These are phyloP conservation scores for Tragelaphus strepsiceros DNA, from an alignment of 2,113 vertebrate genomes.

Conservation along the genomic window DNA sequence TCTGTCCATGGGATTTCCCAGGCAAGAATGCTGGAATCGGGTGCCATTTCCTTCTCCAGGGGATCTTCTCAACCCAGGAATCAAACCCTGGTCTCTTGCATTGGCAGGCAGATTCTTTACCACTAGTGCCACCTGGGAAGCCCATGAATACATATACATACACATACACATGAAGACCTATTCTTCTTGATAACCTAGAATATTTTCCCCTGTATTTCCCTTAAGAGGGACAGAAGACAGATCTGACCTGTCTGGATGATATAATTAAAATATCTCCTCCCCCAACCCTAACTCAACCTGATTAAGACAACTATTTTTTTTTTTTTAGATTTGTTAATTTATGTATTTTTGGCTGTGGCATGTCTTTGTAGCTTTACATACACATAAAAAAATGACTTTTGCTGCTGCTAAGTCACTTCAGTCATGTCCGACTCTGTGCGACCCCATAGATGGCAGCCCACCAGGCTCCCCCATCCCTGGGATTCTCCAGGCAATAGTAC, in stretches of 20 bases:
- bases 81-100: neutral
- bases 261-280: neutral
- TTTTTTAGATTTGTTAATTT: neutral
- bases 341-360: neutral
- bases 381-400: neutral
- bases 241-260: neutral
- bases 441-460: too few species aligned
- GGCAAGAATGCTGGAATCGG: neutral
- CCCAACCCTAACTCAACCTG: neutral
- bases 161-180: neutral
- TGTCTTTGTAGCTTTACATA: neutral
- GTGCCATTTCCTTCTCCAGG: neutral
- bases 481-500: too few species aligned
- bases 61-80: neutral
- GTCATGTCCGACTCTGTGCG: too few species aligned
- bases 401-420: too few species aligned
- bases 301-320: neutral
- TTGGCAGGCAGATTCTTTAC: neutral
- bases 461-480: too few species aligned
- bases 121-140: neutral
- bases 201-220: neutral
- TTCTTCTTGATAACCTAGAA: neutral
- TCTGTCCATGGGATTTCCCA: neutral
- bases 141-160: neutral
- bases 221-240: neutral